Evolutionary conservation across 2,888 invertebrate species (phyloP).

Genomic region (Hydropsyche betteni): DNA sequence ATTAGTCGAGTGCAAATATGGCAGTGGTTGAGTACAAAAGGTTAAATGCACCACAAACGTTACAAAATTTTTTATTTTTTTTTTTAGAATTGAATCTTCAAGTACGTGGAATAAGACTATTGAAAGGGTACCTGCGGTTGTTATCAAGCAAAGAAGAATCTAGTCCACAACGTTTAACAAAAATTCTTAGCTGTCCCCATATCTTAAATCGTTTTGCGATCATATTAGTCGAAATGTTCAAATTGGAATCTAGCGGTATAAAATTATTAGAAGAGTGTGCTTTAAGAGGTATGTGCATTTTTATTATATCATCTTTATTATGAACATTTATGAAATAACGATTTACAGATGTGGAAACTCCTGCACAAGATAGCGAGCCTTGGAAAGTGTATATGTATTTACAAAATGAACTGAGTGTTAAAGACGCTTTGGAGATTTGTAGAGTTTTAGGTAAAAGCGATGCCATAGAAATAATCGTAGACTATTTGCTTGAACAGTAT

Average conservation of each 20-base stretch:
- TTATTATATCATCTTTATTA: background rate
- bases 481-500: constrained; percentile 71
- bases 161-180: constrained; percentile 64
- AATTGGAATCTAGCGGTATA: constrained; percentile 62
- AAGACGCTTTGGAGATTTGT: constrained; percentile 67
- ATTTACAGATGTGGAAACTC: constrained; percentile 58
- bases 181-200: constrained; percentile 65
- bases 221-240: constrained; percentile 66
- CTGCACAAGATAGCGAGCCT: constrained; percentile 58
- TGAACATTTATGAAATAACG: background rate
- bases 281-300: constrained; percentile 56
- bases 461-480: constrained; percentile 67
- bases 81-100: constrained; percentile 69
- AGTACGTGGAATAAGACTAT: constrained; percentile 68
- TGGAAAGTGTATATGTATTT: constrained; percentile 75
- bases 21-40: too few species aligned
- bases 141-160: constrained; percentile 58
- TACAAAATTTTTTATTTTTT: constrained; percentile 23
- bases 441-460: constrained; percentile 66
- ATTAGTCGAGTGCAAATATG: too few species aligned
- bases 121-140: constrained; percentile 73
- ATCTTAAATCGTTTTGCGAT: constrained; percentile 68
- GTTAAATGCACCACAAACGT: too few species aligned
- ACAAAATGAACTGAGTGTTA: constrained; percentile 60
- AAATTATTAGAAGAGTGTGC: constrained; percentile 66